These are phyloP conservation scores for Saccostrea glomerata DNA, from an alignment of 1,140 invertebrate species.

Conservation along the genomic window DNA sequence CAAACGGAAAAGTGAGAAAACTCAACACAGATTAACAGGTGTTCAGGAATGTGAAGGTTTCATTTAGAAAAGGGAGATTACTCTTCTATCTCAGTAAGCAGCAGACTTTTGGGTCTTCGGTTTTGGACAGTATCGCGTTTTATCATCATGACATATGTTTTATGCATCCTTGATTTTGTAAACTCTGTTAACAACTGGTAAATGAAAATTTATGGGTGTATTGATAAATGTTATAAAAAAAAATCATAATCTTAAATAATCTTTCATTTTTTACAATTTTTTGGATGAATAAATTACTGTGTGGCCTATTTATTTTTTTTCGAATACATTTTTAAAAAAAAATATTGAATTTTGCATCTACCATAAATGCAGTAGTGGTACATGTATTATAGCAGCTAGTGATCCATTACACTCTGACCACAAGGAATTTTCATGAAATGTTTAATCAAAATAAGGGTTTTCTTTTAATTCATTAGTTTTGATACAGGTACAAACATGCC, in stretches of 20 bases:
- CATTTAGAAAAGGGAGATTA: neutral
- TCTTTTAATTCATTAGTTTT: constrained; percentile 10
- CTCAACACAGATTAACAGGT: constrained; percentile 4
- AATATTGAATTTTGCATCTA: neutral
- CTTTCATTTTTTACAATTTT: neutral
- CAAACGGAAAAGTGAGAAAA: neutral
- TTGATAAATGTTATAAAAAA: neutral
- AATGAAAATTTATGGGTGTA: constrained; percentile 30
- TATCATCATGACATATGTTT: constrained; percentile 31
- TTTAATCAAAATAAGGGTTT: neutral
- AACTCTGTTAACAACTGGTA: constrained; percentile 30
- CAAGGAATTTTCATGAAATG: neutral
- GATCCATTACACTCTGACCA: neutral
- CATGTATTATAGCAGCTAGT: neutral
- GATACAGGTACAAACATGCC: constrained; percentile 6
- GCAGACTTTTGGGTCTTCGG: neutral
- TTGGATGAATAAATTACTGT: neutral
- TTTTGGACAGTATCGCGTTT: neutral
- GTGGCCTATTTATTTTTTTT: neutral
- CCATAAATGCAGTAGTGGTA: neutral
- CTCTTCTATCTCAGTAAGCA: neutral
- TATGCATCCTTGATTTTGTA: constrained; percentile 32
- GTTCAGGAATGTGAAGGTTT: neutral
- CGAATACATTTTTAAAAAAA: neutral
- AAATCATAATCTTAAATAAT: constrained; percentile 3